A percentile compares a stretch with the other conserved stretches of the same genome.
phyloP scores from a whole-genome alignment of 2,888 invertebrate species.

The Schizotus pectinicornis region DNA sequence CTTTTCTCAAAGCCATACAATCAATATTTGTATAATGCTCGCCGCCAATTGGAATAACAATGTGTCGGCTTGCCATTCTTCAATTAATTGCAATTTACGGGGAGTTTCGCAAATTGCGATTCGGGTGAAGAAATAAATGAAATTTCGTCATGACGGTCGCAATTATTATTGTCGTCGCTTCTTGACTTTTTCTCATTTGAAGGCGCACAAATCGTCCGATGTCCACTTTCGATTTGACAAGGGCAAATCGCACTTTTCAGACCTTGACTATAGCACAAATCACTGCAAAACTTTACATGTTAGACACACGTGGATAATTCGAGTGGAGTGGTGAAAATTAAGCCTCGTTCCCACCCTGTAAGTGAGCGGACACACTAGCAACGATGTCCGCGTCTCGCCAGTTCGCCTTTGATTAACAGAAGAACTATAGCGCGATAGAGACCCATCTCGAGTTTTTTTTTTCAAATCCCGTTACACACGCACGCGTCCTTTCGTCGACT shows the following conservation, averaged over 20 bases:
- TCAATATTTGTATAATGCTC: no score
- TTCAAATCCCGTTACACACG: conserved; percentile 34
- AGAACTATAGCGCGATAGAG: conserved; percentile 33
- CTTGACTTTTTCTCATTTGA: no score
- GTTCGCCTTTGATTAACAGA: conserved; percentile 48
- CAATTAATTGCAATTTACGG: no score
- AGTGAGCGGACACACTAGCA: conserved; percentile 47
- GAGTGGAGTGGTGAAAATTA: conserved; percentile 38
- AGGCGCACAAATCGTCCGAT: neutral
- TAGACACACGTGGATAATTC: conserved; percentile 31
- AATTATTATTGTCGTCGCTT: no score
- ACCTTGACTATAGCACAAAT: conserved; percentile 24
- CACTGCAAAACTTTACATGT: neutral
- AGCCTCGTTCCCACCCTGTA: conserved; percentile 48
- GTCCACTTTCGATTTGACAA: conserved; percentile 29
- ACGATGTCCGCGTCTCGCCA: conserved; percentile 45
- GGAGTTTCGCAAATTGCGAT: no score
- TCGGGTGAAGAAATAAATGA: no score
- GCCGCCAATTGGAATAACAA: no score
- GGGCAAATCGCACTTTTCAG: conserved; percentile 22
- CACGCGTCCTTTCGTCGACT: conserved; percentile 35
- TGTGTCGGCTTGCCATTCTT: no score
- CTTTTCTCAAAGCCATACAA: no score
- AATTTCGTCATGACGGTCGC: no score
- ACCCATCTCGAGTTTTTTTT: conserved; percentile 41